Evolutionary conservation across 2,113 vertebrate genomes (phyloP), one percentile per base, ranked within the genome.

Genomic region (Chinchilla lanigera): DNA sequence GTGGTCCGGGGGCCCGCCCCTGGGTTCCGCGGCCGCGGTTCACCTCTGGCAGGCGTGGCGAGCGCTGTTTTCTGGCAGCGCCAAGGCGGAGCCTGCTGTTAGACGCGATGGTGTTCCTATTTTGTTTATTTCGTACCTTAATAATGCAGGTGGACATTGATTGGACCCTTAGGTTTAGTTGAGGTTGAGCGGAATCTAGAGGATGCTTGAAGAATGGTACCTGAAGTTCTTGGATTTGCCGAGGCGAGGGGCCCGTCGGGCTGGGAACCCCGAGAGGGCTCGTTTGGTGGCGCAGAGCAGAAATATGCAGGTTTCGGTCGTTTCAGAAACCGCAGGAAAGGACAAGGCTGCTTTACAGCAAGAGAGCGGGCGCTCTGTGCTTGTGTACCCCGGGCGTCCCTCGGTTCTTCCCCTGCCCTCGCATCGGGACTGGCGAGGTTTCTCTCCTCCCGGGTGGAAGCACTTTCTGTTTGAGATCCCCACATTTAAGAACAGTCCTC

Each of bases 1-100:
- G 95, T 98, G 98, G 95, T 30, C 9, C 0, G 0, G 12, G 73
- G 88, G 12, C 20, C 84, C 41, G 47, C 88, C 89, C 33, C 54
- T 77, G 44, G 9, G 47, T 0, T 13, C 11, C 3, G 1, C 16
- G 2, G 81, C 61, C 24, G 52, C 30, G 1, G 56, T 47, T 78
- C 8, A 0, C 14, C 19, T 9, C 2, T 0, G 6, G 58, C 35
- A 44, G 71, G 35, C 7, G 75, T 60, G 38, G 33, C 11, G 30
- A 5, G 1, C 1, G 33, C 6, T 5, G 67, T 10, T 78, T 60
- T n/a, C 17, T 56, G 80, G 63, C 0, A 2, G 14, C 50, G 67
- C 1, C 19, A 33, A 17, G 67, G 44, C 14, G 5, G 50, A 10
- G 28, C 17, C 0, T 6, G 2, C 17, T 41, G 3, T 83, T 47